Conservation (phyloP, 2,113 vertebrate species). For the Rhea americana region DNA sequence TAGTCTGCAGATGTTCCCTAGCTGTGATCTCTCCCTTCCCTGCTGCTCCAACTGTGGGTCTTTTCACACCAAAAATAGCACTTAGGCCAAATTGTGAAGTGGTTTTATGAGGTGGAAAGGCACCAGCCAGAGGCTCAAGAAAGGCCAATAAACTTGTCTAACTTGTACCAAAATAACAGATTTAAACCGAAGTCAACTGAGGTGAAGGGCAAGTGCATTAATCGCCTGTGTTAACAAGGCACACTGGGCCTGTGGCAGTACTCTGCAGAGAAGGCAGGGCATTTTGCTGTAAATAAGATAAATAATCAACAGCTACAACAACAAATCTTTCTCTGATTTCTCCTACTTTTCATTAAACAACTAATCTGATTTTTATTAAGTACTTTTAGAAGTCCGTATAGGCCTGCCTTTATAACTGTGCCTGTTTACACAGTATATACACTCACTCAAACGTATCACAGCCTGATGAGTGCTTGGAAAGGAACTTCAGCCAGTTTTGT, state of each 20-base stretch:
- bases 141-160: slow-evolving; percentile 39
- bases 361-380: slow-evolving; percentile 45
- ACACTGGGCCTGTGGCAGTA: slow-evolving; percentile 4
- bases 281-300: slow-evolving; percentile 54
- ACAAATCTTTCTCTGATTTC: neutral
- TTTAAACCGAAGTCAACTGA: slow-evolving; percentile 45
- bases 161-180: slow-evolving; percentile 54
- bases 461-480: neutral
- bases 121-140: slow-evolving; percentile 27
- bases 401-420: neutral
- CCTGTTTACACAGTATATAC: neutral
- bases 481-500: slow-evolving; percentile 65
- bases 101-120: slow-evolving; percentile 51
- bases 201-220: slow-evolving; percentile 66
- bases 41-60: neutral
- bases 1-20: neutral
- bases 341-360: slow-evolving; percentile 40
- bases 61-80: slow-evolving; percentile 30
- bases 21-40: neutral
- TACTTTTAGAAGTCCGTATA: neutral
- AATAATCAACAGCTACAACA: slow-evolving; percentile 53
- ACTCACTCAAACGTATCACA: neutral
- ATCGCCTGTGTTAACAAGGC: slow-evolving; percentile 43
- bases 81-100: neutral
- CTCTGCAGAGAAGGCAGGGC: slow-evolving; percentile 9